A percentile compares a stretch with the other conserved stretches of the same genome.
Evolutionary conservation across 2,113 vertebrate species (phyloP).

Genomic region (Dryoscopus gambensis): DNA sequence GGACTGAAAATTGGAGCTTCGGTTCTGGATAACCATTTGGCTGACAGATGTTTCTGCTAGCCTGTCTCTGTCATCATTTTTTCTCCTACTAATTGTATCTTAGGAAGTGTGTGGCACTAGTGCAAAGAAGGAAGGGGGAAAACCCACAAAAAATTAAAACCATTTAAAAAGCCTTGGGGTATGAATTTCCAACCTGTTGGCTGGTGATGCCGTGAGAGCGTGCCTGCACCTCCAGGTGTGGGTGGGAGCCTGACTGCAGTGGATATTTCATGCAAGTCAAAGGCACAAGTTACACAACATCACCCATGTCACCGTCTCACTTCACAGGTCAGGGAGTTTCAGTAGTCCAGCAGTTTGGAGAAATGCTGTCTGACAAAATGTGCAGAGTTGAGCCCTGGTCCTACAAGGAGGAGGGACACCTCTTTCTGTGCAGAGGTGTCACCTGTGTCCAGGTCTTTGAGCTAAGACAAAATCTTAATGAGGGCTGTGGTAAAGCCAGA

Average conservation of each 20-base stretch:
- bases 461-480: background rate
- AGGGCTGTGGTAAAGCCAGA: background rate
- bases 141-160: background rate
- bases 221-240: background rate
- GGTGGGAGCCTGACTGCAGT: background rate
- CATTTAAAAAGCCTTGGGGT: background rate
- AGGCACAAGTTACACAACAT: background rate
- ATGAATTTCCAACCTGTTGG: background rate
- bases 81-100: background rate
- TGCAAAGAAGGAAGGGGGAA: background rate
- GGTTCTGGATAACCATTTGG: conserved; percentile 38
- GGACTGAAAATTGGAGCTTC: background rate
- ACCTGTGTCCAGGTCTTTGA: fast-evolving
- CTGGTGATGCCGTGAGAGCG: background rate
- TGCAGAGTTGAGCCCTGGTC: background rate
- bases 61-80: background rate
- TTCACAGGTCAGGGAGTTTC: background rate
- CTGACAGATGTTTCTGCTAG: conserved; percentile 40
- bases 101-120: background rate
- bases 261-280: background rate
- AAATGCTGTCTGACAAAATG: background rate
- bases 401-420: background rate
- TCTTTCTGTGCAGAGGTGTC: background rate
- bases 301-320: background rate
- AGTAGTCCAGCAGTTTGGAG: background rate